Conservation (phyloP, 2,113 vertebrate species). For the Eolophus roseicapilla region DNA sequence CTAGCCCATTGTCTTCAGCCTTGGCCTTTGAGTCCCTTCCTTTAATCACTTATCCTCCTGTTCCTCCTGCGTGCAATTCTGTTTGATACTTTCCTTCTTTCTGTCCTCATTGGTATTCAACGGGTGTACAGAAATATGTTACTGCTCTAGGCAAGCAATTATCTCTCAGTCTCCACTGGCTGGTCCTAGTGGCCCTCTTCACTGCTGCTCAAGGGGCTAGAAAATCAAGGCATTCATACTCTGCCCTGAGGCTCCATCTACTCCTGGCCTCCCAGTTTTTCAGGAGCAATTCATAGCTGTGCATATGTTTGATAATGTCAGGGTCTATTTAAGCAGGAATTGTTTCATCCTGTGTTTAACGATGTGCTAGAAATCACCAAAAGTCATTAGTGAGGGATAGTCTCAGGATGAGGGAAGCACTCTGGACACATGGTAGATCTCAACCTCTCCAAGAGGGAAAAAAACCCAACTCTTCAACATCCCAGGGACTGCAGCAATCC, state of each 20-base stretch:
- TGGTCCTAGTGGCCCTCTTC: slow-evolving; percentile 69
- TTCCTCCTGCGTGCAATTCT: neutral
- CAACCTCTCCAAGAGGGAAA: neutral
- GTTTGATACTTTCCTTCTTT: slow-evolving; percentile 43
- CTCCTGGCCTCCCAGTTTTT: slow-evolving; percentile 10
- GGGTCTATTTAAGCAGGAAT: slow-evolving; percentile 47
- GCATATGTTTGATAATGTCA: slow-evolving; percentile 41
- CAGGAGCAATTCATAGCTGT: slow-evolving; percentile 14
- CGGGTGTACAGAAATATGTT: slow-evolving; percentile 72
- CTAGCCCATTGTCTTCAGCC: neutral
- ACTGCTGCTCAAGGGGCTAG: slow-evolving; percentile 54
- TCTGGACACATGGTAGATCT: neutral
- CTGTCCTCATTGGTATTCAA: slow-evolving; percentile 82
- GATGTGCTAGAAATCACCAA: slow-evolving; percentile 2
- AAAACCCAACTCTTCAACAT: neutral
- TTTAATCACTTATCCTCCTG: slow-evolving; percentile 46
- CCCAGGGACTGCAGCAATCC: neutral
- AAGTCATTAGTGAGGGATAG: neutral
- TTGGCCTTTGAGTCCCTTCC: neutral
- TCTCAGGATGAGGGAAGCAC: neutral
- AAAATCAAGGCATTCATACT: slow-evolving; percentile 78
- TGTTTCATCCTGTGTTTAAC: neutral
- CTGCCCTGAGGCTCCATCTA: slow-evolving; percentile 48
- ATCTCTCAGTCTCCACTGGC: slow-evolving; percentile 75
- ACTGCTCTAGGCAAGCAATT: slow-evolving; percentile 83